Evolutionary conservation across 2,888 invertebrate species (phyloP).

Genomic region (Netelia inedita): DNA sequence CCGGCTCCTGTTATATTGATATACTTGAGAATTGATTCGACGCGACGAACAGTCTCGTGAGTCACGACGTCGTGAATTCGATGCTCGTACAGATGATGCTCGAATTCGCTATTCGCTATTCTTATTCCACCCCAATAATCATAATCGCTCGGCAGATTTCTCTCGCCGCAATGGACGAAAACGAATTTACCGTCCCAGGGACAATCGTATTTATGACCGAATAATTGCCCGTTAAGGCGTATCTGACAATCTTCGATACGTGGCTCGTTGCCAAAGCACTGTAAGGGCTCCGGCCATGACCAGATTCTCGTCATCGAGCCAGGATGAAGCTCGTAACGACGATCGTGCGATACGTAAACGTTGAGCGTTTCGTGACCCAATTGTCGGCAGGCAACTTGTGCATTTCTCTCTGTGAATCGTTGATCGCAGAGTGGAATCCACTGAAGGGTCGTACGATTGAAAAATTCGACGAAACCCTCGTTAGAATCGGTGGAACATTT

Average conservation of each 20-base stretch:
- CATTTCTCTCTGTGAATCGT: conserved; percentile 98
- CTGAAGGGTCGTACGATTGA: conserved; percentile 97
- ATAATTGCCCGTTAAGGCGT: conserved; percentile 95
- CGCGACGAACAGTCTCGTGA: conserved; percentile 89
- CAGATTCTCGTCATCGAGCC: conserved; percentile 95
- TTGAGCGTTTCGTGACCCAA: conserved; percentile 96
- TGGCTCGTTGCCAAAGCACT: conserved; percentile 91
- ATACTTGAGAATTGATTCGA: conserved; percentile 92
- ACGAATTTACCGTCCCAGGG: conserved; percentile 96
- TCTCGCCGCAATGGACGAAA: conserved; percentile 95
- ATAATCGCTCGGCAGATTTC: conserved; percentile 88
- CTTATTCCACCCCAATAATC: conserved; percentile 99
- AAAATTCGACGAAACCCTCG: conserved; percentile 94
- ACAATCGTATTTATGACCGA: conserved; percentile 94
- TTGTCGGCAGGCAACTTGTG: conserved; percentile 98
- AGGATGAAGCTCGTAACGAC: conserved; percentile 95
- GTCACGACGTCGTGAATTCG: conserved; percentile 93
- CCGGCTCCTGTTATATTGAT: conserved; percentile 97
- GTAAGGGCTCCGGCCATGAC: conserved; percentile 98
- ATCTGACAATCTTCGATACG: conserved; percentile 94
- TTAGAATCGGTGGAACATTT: conserved; percentile 88
- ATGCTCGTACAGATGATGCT: conserved; percentile 93
- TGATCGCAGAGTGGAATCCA: conserved; percentile 99
- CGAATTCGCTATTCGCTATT: conserved; percentile 95
- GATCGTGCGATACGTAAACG: conserved; percentile 94